A percentile compares a stretch with the other conserved stretches of the same genome.
These are phyloP conservation scores for Cynodonichthys magdalenae DNA, from an alignment of 2,797 vertebrate species.

Conservation along the genomic window DNA sequence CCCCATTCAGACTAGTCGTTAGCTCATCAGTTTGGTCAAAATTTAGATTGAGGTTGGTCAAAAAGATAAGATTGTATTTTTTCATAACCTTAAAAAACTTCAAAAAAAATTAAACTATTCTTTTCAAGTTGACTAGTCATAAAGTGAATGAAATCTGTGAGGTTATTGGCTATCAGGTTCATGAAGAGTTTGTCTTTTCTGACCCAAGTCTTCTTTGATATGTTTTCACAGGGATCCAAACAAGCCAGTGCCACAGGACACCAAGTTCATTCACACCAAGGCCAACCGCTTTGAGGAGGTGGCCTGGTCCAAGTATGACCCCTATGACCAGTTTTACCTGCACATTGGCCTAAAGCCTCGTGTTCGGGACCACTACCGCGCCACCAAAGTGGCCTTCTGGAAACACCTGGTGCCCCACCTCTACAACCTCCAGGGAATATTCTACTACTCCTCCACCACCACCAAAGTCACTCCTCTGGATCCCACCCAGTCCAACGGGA, in stretches of 20 bases:
- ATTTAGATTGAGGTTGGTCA: no score
- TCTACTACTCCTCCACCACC: slow-evolving; percentile 98
- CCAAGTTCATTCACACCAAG: slow-evolving; percentile 99
- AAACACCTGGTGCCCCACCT: slow-evolving; percentile 98
- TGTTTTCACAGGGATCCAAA: slow-evolving; percentile 90
- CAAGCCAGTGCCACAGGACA: slow-evolving; percentile 98
- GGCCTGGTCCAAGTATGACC: slow-evolving; percentile 99
- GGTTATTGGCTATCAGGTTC: no score
- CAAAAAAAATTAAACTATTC: neutral
- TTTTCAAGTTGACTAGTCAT: neutral
- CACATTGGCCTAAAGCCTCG: slow-evolving; percentile 98
- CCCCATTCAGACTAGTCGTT: no score
- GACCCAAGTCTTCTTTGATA: slow-evolving; percentile 22
- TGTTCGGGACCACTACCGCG: slow-evolving; percentile 97
- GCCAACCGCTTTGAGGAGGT: slow-evolving; percentile 98
- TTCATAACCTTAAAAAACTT: no score
- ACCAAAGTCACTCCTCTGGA: slow-evolving; percentile 97
- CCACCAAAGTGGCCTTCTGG: slow-evolving; percentile 99
- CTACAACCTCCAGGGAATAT: slow-evolving; percentile 99
- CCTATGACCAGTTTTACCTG: slow-evolving; percentile 95
- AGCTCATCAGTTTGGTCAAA: no score
- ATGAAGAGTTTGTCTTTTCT: neutral
- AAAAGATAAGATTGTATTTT: no score
- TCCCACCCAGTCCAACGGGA: slow-evolving; percentile 91
- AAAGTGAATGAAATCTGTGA: neutral